Percentiles rank a stretch among this genome's conserved stretches.
These are phyloP conservation scores for Nycticorax nycticorax DNA, from an alignment of 2,113 vertebrate species.

Conservation along the genomic window DNA sequence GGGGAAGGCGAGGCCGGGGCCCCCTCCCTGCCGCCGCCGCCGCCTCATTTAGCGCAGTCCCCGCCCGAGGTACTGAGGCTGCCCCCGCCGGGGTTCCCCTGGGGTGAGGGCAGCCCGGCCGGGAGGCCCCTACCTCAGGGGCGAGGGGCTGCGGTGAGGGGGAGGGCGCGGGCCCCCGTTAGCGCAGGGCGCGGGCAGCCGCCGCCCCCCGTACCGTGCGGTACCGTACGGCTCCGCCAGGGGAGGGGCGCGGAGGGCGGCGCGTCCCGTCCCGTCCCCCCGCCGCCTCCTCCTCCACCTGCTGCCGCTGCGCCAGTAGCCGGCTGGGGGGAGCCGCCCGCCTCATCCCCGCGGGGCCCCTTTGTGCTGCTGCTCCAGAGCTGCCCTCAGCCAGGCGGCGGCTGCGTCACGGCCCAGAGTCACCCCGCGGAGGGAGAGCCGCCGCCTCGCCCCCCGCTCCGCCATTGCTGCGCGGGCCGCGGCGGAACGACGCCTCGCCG, in stretches of 20 bases:
- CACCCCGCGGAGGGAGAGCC: not conserved
- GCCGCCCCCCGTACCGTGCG: not conserved
- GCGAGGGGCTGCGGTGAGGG: accelerated
- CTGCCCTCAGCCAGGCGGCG: not conserved
- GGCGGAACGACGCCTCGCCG: constrained; percentile 1
- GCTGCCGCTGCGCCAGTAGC: not conserved
- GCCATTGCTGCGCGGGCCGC: constrained; percentile 7
- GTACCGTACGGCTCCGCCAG: not conserved
- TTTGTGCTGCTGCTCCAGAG: constrained; percentile 45
- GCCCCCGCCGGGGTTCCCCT: not conserved
- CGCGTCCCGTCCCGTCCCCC: not conserved
- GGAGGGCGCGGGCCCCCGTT: not conserved
- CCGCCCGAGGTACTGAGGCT: not conserved
- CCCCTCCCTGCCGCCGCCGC: not conserved
- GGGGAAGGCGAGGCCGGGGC: not conserved
- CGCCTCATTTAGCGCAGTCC: not conserved
- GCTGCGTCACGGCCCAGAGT: constrained; percentile 50
- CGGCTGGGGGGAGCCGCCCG: not conserved
- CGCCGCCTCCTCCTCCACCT: not conserved
- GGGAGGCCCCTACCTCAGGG: not conserved
- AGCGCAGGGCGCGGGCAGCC: not conserved
- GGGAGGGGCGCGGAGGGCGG: not conserved
- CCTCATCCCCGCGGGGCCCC: not conserved
- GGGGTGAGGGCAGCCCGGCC: not conserved
- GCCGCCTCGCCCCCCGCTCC: not conserved